Conservation (phyloP, 1,140 invertebrate species). For the Lepidurus apus region DNA sequence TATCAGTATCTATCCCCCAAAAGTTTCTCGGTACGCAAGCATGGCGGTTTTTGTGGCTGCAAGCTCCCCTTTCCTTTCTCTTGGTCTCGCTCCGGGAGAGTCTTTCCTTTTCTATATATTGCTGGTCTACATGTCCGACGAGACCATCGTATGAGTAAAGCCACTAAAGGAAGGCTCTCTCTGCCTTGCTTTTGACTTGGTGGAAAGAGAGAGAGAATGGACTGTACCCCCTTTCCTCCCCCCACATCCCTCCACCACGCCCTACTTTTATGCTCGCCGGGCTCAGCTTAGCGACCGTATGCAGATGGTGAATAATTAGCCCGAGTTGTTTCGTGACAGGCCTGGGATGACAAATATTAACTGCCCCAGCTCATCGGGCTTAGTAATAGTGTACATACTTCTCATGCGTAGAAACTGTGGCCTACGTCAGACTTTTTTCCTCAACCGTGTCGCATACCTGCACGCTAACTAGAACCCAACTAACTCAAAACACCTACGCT, state of each 20-base stretch:
- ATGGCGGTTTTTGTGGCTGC: background rate
- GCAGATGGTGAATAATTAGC: constrained; percentile 9
- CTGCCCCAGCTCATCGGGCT: too few relatives aligned
- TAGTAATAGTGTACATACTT: too few relatives aligned
- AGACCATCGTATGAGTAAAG: background rate
- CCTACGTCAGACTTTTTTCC: too few relatives aligned
- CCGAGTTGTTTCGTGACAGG: background rate
- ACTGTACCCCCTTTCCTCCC: constrained; percentile 2
- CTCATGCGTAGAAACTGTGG: too few relatives aligned
- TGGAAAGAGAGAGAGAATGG: background rate
- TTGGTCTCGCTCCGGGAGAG: constrained; percentile 2
- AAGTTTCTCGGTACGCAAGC: constrained; percentile 5
- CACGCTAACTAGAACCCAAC: too few relatives aligned
- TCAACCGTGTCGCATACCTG: too few relatives aligned
- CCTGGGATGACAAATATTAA: too few relatives aligned
- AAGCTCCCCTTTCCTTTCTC: background rate
- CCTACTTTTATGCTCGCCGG: constrained; percentile 4
- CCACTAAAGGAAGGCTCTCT: background rate
- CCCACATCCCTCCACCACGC: background rate
- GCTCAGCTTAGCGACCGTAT: background rate
- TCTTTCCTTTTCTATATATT: background rate
- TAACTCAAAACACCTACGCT: too few relatives aligned
- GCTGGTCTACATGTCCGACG: background rate
- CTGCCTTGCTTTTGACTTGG: background rate
- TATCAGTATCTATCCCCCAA: background rate